phyloP scores from a whole-genome alignment of 1,140 invertebrate species.

The Papilio machaon region DNA sequence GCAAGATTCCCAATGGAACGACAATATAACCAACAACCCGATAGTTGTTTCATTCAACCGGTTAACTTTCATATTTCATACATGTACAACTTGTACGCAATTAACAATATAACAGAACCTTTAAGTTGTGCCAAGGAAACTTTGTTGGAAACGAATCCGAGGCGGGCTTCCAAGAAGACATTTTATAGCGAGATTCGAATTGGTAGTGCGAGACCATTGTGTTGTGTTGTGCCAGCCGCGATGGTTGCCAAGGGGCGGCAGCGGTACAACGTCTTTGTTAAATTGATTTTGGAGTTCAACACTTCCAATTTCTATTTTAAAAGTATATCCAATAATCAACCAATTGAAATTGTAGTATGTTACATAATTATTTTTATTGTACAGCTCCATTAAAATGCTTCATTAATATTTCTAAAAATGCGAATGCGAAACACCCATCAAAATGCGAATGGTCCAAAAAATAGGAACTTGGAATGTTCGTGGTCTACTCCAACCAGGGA shows the following conservation, averaged over 20 bases:
- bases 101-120: conserved; percentile 10
- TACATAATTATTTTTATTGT: too few species aligned
- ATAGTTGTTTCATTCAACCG: not conserved
- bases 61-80: conserved; percentile 12
- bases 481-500: not conserved
- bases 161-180: conserved; percentile 20
- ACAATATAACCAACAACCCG: too few species aligned
- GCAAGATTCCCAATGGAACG: too few species aligned
- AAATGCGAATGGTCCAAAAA: not conserved
- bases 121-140: conserved; percentile 13
- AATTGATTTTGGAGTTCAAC: not conserved
- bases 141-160: conserved; percentile 27
- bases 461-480: too few species aligned
- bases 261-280: not conserved
- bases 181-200: conserved; percentile 17
- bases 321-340: too few species aligned
- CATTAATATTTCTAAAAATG: too few species aligned
- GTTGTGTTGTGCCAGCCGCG: not conserved
- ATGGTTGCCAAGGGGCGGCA: conserved; percentile 5
- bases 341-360: not conserved
- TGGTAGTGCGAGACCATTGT: not conserved
- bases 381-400: too few species aligned
- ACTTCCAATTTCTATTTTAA: not conserved
- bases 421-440: not conserved
- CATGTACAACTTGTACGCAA: conserved; percentile 1